These are phyloP conservation scores for Manis javanica DNA, from an alignment of 2,797 vertebrate genomes.

Conservation along the genomic window DNA sequence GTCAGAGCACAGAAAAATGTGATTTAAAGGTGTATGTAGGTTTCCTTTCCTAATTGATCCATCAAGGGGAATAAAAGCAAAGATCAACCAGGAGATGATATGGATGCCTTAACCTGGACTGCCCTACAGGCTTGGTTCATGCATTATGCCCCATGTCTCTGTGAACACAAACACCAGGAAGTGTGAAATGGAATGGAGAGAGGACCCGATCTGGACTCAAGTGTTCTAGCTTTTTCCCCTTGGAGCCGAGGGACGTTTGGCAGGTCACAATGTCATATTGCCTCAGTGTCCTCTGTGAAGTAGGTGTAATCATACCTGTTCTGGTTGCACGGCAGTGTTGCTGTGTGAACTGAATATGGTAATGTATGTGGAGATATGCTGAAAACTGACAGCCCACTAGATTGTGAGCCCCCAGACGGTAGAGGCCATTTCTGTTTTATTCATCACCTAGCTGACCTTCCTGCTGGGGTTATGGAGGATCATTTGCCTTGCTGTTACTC, in stretches of 20 bases:
- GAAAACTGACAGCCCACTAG: background rate
- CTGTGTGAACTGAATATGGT: background rate
- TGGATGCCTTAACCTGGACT: background rate
- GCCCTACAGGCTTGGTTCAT: constrained; percentile 25
- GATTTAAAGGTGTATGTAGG: background rate
- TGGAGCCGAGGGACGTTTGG: background rate
- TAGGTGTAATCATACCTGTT: background rate
- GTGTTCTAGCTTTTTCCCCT: background rate
- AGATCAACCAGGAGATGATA: background rate
- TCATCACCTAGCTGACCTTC: background rate
- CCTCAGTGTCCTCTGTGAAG: background rate
- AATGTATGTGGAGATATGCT: background rate
- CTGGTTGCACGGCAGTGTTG: background rate
- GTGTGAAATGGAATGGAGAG: background rate
- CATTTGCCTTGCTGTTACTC: background rate
- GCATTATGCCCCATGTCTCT: background rate
- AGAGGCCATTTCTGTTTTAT: background rate
- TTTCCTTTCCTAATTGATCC: constrained; percentile 9
- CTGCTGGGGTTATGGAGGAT: background rate
- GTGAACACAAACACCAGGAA: background rate
- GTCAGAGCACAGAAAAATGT: background rate
- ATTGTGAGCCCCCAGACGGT: background rate
- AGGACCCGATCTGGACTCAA: background rate
- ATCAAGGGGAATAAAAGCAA: background rate
- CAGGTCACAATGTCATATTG: background rate